Evolutionary conservation across 1,140 invertebrate genomes (phyloP).

Genomic region (Neodiprion lecontei): DNA sequence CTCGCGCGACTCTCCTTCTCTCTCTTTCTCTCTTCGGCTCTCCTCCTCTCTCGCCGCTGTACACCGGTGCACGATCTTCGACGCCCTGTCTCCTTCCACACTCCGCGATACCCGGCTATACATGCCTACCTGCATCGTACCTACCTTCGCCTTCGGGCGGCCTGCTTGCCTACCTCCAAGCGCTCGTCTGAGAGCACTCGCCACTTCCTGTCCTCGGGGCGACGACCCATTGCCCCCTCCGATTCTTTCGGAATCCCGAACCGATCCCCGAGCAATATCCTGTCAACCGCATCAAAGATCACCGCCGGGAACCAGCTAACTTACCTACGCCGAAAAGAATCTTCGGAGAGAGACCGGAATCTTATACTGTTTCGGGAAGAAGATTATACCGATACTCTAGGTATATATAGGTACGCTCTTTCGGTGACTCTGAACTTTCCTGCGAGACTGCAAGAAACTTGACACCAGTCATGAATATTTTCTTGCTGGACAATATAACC

Average conservation of each 20-base stretch:
- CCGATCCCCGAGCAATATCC: constrained; percentile 14
- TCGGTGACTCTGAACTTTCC: too few species aligned
- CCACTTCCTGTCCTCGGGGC: constrained; percentile 2
- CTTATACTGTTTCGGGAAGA: too few species aligned
- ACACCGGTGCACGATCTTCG: background rate
- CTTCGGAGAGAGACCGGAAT: too few species aligned
- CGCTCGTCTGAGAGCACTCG: background rate
- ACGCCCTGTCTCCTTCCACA: background rate
- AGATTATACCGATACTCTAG: too few species aligned
- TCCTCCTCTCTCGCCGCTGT: background rate
- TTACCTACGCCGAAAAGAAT: too few species aligned
- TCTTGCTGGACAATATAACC: too few species aligned
- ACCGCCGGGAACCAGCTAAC: too few species aligned
- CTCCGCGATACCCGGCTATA: background rate
- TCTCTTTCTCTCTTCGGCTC: too few species aligned
- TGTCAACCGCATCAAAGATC: too few species aligned
- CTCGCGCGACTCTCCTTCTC: background rate
- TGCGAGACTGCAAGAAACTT: too few species aligned
- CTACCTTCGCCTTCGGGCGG: background rate
- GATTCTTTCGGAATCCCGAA: constrained; percentile 9
- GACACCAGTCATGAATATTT: too few species aligned
- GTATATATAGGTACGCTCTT: too few species aligned
- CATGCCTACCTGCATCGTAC: background rate
- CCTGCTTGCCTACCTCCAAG: background rate
- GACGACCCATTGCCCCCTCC: background rate